Conservation (phyloP, 1,140 invertebrate genomes). For the Drosophila pseudoobscura region DNA sequence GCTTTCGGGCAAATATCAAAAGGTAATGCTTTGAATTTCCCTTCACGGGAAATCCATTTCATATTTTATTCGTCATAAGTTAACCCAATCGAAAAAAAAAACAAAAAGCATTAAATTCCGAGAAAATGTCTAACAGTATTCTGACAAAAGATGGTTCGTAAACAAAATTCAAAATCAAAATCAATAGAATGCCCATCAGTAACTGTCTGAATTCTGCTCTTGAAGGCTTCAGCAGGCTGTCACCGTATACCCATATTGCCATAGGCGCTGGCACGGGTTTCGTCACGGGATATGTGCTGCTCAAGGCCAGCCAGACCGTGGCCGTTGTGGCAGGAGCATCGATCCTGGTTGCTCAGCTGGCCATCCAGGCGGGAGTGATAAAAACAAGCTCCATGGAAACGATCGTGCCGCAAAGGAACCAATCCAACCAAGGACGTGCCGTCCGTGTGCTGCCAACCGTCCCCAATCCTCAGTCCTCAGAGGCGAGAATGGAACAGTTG, state of each 20-base stretch:
- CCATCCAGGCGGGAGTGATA: conserved; percentile 25
- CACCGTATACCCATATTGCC: conserved; percentile 52
- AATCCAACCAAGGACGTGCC: too few relatives aligned
- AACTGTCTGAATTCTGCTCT: conserved; percentile 17
- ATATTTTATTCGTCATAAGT: too few relatives aligned
- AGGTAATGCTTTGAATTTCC: conserved; percentile 22
- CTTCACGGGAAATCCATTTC: conserved; percentile 8
- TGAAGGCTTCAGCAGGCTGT: conserved; percentile 16
- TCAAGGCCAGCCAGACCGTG: conserved; percentile 44
- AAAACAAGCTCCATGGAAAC: conserved; percentile 4
- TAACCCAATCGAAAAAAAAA: not conserved
- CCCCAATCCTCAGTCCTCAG: not conserved
- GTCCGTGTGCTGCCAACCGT: not conserved
- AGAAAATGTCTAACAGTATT: not conserved
- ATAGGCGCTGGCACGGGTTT: conserved; percentile 36
- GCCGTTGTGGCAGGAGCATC: conserved; percentile 25
- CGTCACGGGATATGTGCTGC: conserved; percentile 29
- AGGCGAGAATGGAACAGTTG: conserved; percentile 4
- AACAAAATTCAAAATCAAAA: not conserved
- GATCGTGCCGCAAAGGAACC: not conserved
- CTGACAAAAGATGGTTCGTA: conserved; percentile 44
- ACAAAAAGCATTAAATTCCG: not conserved
- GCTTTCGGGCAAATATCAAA: too few relatives aligned
- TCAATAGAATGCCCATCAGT: conserved; percentile 9
- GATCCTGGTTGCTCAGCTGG: conserved; percentile 34